Evolutionary conservation across 2,888 invertebrate species (phyloP).

Genomic region (Melitaea athalia): DNA sequence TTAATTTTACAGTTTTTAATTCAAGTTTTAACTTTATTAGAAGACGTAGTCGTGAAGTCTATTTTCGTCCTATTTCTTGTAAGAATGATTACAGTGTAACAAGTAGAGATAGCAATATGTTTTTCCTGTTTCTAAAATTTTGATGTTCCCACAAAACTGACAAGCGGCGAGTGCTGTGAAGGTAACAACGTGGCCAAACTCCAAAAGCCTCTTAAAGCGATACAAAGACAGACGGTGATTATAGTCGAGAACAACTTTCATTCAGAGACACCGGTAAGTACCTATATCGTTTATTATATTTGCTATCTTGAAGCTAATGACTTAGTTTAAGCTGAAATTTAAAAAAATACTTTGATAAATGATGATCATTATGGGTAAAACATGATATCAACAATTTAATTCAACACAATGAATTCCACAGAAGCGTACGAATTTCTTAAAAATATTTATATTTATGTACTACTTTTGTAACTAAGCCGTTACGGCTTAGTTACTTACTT

Average conservation of each 20-base stretch:
- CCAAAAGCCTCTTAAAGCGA: slow-evolving; percentile 21
- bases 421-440: no score
- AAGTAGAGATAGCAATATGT: slow-evolving; percentile 1
- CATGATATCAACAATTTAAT: no score
- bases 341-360: neutral
- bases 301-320: neutral
- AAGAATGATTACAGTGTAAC: neutral
- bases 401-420: no score
- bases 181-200: slow-evolving; percentile 10
- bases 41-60: neutral
- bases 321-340: neutral
- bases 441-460: no score
- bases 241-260: neutral
- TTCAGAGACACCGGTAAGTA: neutral
- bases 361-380: no score
- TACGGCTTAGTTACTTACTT: no score
- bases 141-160: slow-evolving; percentile 7
- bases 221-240: slow-evolving; percentile 14
- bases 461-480: no score
- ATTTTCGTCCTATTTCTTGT: neutral
- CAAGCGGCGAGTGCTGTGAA: slow-evolving; percentile 1
- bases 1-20: neutral
- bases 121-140: slow-evolving; percentile 9
- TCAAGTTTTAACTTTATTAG: neutral
- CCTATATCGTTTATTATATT: neutral